A percentile compares a stretch with the other conserved stretches of the same genome.
These are phyloP conservation scores for Aegithalos caudatus DNA, from an alignment of 2,113 vertebrate genomes.

Conservation along the genomic window DNA sequence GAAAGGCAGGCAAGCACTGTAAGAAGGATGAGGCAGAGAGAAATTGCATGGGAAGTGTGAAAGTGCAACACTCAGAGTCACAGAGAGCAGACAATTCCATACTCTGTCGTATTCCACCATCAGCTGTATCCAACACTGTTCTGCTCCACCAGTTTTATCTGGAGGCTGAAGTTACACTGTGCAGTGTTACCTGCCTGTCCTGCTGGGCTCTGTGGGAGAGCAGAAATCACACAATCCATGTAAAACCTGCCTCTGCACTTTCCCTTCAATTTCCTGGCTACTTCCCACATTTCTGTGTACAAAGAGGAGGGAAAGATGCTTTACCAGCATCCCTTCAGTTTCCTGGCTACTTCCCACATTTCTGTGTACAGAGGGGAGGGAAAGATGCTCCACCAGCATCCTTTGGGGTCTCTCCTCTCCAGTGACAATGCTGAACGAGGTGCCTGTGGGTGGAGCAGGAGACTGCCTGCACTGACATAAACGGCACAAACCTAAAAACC, in stretches of 20 bases:
- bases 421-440: not conserved
- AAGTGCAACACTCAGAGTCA: not conserved
- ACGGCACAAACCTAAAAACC: not conserved
- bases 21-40: not conserved
- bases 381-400: not conserved
- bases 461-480: not conserved
- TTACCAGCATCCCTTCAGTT: not conserved
- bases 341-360: not conserved
- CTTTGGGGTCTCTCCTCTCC: not conserved
- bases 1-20: not conserved
- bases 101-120: not conserved
- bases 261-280: not conserved
- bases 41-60: not conserved
- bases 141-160: not conserved
- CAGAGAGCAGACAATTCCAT: not conserved
- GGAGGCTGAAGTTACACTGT: rapidly evolving
- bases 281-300: rapidly evolving
- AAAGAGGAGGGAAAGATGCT: not conserved
- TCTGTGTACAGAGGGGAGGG: rapidly evolving
- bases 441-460: not conserved
- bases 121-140: not conserved
- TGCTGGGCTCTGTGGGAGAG: not conserved
- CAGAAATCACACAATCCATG: not conserved
- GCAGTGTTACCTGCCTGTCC: not conserved
- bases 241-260: not conserved